Conservation (phyloP, 1,140 invertebrate genomes). For the Procambarus clarkii region DNA sequence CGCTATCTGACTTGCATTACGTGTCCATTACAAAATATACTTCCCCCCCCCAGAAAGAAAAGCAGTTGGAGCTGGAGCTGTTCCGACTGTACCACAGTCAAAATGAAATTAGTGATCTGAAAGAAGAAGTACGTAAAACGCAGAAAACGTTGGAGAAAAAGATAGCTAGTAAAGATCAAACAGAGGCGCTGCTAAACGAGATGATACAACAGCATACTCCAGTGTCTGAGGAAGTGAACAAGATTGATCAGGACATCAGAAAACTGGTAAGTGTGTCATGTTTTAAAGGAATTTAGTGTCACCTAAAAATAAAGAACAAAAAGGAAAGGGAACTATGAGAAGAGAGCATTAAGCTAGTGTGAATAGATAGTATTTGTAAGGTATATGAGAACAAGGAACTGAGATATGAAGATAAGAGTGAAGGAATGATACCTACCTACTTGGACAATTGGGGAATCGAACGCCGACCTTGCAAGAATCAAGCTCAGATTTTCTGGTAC, state of each 20-base stretch:
- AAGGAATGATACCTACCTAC: too few relatives aligned
- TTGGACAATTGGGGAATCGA: too few relatives aligned
- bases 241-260: slow-evolving; percentile 94
- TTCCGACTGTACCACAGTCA: slow-evolving; percentile 97
- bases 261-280: slow-evolving; percentile 80
- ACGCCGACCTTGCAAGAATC: too few relatives aligned
- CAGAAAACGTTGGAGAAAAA: slow-evolving; percentile 88
- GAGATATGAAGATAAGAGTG: too few relatives aligned
- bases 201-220: slow-evolving; percentile 95
- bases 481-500: too few relatives aligned
- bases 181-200: slow-evolving; percentile 92
- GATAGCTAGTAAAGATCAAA: slow-evolving; percentile 89
- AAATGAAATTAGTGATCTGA: slow-evolving; percentile 88
- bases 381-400: too few relatives aligned
- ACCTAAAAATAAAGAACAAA: too few relatives aligned
- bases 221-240: slow-evolving; percentile 89
- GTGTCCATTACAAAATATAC: neutral
- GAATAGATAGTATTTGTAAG: too few relatives aligned
- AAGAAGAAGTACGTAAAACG: slow-evolving; percentile 89
- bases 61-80: slow-evolving; percentile 92
- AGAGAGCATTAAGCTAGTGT: too few relatives aligned
- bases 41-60: slow-evolving; percentile 73
- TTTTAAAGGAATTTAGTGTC: too few relatives aligned
- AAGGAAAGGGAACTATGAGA: too few relatives aligned
- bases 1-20: too few relatives aligned